Evolutionary conservation across 2,888 invertebrate genomes (phyloP).

Genomic region (Osmoderma eremita): DNA sequence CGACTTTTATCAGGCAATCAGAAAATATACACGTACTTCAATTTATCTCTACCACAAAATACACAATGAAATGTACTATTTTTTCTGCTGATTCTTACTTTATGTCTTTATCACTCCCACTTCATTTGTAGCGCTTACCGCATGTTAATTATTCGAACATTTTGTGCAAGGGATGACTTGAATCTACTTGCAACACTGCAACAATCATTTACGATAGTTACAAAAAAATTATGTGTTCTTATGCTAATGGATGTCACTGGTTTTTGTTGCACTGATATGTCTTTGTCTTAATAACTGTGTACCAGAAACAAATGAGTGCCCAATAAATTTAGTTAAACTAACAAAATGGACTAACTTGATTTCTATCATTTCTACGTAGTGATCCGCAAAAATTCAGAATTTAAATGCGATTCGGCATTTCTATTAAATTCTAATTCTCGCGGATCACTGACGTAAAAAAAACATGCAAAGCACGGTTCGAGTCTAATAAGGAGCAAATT

Average conservation of each 20-base stretch:
- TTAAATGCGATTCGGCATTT: background rate
- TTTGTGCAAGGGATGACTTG: constrained; percentile 25
- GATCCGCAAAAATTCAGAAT: constrained; percentile 29
- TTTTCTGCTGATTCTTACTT: background rate
- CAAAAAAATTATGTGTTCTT: constrained; percentile 12
- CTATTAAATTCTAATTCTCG: constrained; percentile 16
- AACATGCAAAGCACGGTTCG: constrained; percentile 64
- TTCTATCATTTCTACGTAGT: constrained; percentile 17
- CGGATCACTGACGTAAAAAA: background rate
- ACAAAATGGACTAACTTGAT: constrained; percentile 55
- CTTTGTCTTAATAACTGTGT: constrained; percentile 42
- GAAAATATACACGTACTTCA: constrained; percentile 22
- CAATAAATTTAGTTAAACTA: constrained; percentile 63
- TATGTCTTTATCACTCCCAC: background rate
- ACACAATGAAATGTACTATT: background rate
- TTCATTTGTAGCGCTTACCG: background rate
- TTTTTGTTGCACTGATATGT: constrained; percentile 47
- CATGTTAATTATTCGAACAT: background rate
- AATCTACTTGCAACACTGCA: constrained; percentile 9
- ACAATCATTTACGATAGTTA: constrained; percentile 22
- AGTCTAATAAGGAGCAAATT: constrained; percentile 20
- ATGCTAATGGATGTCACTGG: constrained; percentile 45
- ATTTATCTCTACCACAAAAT: constrained; percentile 17
- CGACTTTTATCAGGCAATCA: no score
- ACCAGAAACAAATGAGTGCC: constrained; percentile 58